Percentiles rank a stretch among this genome's conserved stretches.
These are phyloP conservation scores for Leptosomus discolor DNA, from an alignment of 2,113 vertebrate species.

Conservation along the genomic window DNA sequence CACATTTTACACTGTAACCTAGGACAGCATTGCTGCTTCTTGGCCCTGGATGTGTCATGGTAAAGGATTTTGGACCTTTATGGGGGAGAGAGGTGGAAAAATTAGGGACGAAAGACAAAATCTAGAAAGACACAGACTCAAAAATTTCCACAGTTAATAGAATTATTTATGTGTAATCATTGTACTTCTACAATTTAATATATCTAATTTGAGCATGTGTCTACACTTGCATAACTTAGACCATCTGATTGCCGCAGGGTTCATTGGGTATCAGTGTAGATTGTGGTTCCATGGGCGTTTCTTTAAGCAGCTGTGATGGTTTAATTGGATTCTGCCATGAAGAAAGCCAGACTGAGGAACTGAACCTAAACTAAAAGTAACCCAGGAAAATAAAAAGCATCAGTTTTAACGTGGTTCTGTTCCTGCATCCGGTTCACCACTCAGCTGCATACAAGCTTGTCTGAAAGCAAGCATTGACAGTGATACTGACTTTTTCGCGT, in stretches of 20 bases:
- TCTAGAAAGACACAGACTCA: not conserved
- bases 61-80: not conserved
- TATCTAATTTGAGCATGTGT: not conserved
- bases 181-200: not conserved
- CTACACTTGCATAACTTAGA: not conserved
- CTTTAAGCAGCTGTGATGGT: not conserved
- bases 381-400: not conserved
- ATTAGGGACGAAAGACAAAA: not conserved
- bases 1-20: no score
- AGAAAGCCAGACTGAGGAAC: not conserved
- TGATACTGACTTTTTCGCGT: not conserved
- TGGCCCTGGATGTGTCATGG: not conserved
- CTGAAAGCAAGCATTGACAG: not conserved
- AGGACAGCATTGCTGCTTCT: no score
- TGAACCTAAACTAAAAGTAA: not conserved
- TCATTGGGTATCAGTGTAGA: not conserved
- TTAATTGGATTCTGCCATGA: not conserved
- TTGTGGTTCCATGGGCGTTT: not conserved
- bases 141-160: rapidly evolving
- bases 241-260: not conserved
- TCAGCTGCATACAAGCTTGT: not conserved
- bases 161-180: not conserved
- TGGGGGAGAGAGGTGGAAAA: not conserved
- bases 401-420: not conserved
- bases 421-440: not conserved